A percentile compares a stretch with the other conserved stretches of the same genome.
These are phyloP conservation scores for Chymomyza fuscimana DNA, from an alignment of 2,888 invertebrate species.

Conservation along the genomic window DNA sequence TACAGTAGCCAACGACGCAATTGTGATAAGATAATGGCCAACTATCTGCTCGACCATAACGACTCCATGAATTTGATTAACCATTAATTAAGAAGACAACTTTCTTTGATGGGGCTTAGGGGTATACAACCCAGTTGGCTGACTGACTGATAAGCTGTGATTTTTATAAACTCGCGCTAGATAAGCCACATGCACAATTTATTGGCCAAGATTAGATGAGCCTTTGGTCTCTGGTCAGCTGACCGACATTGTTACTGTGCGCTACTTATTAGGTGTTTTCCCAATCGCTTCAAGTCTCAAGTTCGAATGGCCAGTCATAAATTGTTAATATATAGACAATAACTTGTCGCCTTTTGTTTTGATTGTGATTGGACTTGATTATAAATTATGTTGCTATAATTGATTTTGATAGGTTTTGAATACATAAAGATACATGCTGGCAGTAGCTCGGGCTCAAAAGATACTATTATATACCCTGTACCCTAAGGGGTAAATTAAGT, in stretches of 20 bases:
- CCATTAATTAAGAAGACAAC: slow-evolving; percentile 37
- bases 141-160: slow-evolving; percentile 32
- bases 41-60: background rate
- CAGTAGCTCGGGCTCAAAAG: too few relatives aligned
- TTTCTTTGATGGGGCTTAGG: slow-evolving; percentile 34
- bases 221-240: slow-evolving; percentile 47
- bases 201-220: slow-evolving; percentile 41
- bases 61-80: slow-evolving; percentile 26
- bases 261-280: slow-evolving; percentile 34
- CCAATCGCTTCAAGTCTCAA: slow-evolving; percentile 14
- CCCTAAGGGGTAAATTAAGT: too few relatives aligned
- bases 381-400: slow-evolving; percentile 30
- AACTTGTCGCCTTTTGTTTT: slow-evolving; percentile 24
- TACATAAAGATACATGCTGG: too few relatives aligned
- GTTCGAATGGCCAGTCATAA: slow-evolving; percentile 28
- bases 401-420: background rate
- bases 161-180: slow-evolving; percentile 57
- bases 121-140: background rate
- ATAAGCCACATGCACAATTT: slow-evolving; percentile 43
- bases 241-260: slow-evolving; percentile 31
- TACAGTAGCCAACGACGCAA: slow-evolving; percentile 14
- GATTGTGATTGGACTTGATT: slow-evolving; percentile 37
- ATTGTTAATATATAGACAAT: slow-evolving; percentile 36
- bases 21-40: slow-evolving; percentile 43
- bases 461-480: too few relatives aligned